phyloP scores from a whole-genome alignment of 2,113 vertebrate species.

The Xenopus tropicalis region UCB_Xtro_10.0 CM004446.2:23798001-23798500 shows the following conservation, averaged over 20 bases:
- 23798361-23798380: neutral
- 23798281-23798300: conserved; percentile 4
- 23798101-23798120: too few species aligned
- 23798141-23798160: neutral
- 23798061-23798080: too few species aligned
- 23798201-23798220: conserved; percentile 23
- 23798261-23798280: neutral
- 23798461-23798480: conserved; percentile 12
- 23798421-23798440: neutral
- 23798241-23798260: neutral
- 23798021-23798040: too few species aligned
- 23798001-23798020: too few species aligned
- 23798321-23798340: neutral
- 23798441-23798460: neutral
- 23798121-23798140: neutral
- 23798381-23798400: neutral
- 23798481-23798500: conserved; percentile 17
- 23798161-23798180: neutral
- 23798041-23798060: too few species aligned
- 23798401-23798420: neutral
- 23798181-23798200: conserved; percentile 8
- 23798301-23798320: neutral
- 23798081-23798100: too few species aligned
- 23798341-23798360: neutral
- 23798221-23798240: neutral